Evolutionary conservation across 2,888 invertebrate species (phyloP), one percentile per base, ranked within the genome.

Genomic region (Brenthis daphne): DNA sequence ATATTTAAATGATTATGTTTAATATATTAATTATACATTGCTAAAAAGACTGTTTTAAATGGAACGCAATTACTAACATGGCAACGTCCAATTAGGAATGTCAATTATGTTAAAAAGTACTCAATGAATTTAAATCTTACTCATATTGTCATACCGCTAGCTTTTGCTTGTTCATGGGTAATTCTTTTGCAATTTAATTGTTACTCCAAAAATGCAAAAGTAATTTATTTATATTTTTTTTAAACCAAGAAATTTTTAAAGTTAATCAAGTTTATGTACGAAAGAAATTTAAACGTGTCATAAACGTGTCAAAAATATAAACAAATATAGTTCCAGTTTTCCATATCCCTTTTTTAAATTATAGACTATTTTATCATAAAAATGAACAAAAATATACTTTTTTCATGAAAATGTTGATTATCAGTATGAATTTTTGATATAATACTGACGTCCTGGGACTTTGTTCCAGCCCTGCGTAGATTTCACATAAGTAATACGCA

Each of bases 81-180:
- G 68, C 70, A 70, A 72, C 54, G 33, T 57, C 37, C 20, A 43
- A 65, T 56, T 16, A 13, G 13, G 50, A 55, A 16, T 64, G 69
- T 71, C 68, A 69, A 37, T 54, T 54, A 14, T 48, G 11, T 16
- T 64, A 24, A 3, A 5, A 6, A 13, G 12, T n/a, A 37, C 13
- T 33, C 33, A n/a, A 16, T 1, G 20, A 67, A 65, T 37, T 37
- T 61, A 8, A 51, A 37, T 20, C 50, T 67, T 66, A 68, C 53
- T 29, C 0, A 0, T 1, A 20, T 6, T 0, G 0, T 0, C 0
- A 43, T 16, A 66, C 12, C 33, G 48, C 53, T 24, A 37, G 37
- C 14, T 53, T 29, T 60, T 50, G n/a, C 12, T 60, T 50, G 11
- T n/a, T 3, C 3, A n/a, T 14, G 48, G n/a, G 6, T 48, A 50